These are phyloP conservation scores for Pyrochroa serraticornis DNA, from an alignment of 2,888 invertebrate species.

Conservation along the genomic window DNA sequence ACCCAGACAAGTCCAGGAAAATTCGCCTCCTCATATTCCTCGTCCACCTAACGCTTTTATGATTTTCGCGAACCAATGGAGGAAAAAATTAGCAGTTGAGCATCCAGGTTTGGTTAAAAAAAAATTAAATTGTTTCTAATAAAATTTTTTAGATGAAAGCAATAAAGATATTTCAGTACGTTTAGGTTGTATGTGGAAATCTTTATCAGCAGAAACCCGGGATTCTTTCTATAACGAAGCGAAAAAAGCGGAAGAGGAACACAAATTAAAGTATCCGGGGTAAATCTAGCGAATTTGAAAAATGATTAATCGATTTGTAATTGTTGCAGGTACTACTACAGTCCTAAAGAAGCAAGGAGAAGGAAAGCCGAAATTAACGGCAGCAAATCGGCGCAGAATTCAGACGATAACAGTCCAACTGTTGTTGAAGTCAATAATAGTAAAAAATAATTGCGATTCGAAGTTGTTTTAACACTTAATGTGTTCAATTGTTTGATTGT, in stretches of 20 bases:
- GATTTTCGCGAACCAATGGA: conserved; percentile 62
- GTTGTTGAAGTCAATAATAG: conserved; percentile 1
- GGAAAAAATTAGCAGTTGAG: conserved; percentile 57
- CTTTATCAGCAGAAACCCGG: conserved; percentile 54
- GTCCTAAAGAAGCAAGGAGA: conserved; percentile 14
- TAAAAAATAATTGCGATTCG: too few species aligned
- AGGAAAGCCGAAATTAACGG: conserved; percentile 1
- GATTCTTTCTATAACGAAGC: conserved; percentile 56
- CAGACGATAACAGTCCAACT: background rate
- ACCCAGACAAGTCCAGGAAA: background rate
- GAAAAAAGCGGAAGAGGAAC: conserved; percentile 55
- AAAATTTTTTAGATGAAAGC: conserved; percentile 51
- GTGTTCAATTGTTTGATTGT: too few species aligned
- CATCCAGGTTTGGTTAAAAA: conserved; percentile 49
- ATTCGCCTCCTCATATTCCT: conserved; percentile 46
- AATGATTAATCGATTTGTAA: background rate
- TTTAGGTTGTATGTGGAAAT: conserved; percentile 61
- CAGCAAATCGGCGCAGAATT: background rate
- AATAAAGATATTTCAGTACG: conserved; percentile 61
- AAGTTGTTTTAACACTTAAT: too few species aligned
- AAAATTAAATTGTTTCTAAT: conserved; percentile 3
- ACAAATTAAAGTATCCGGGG: conserved; percentile 54
- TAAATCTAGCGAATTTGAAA: background rate
- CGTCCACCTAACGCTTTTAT: conserved; percentile 62
- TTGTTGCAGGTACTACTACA: conserved; percentile 16